These are phyloP conservation scores for Boloria selene DNA, from an alignment of 2,888 invertebrate species.

Conservation along the genomic window DNA sequence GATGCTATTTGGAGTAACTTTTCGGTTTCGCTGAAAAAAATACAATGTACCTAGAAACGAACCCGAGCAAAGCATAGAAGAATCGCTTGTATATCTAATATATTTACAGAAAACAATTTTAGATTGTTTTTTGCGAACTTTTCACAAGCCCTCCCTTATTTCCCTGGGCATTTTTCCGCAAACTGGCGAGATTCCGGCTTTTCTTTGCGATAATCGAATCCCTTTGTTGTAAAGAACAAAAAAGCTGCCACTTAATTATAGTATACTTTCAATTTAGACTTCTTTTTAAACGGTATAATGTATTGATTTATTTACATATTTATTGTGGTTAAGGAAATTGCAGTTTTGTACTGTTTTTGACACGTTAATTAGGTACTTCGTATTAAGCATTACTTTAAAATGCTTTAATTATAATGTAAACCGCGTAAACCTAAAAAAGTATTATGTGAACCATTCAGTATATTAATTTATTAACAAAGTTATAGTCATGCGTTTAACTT, in stretches of 20 bases:
- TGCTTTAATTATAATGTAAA: no score
- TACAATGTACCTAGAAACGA: no score
- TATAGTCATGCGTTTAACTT: no score
- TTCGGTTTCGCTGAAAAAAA: no score
- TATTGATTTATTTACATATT: neutral
- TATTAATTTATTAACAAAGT: no score
- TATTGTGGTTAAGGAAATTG: neutral
- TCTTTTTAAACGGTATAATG: neutral
- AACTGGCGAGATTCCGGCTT: conserved; percentile 15
- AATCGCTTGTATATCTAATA: neutral
- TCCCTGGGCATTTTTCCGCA: conserved; percentile 16
- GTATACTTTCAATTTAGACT: conserved; percentile 14
- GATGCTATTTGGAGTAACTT: no score
- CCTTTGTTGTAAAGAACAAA: conserved; percentile 37
- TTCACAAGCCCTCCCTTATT: conserved; percentile 4
- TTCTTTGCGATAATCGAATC: conserved; percentile 39
- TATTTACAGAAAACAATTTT: conserved; percentile 7
- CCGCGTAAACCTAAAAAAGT: no score
- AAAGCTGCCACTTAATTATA: conserved; percentile 16
- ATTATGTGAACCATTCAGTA: no score
- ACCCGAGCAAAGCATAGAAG: neutral
- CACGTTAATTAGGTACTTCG: no score
- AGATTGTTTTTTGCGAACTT: conserved; percentile 11
- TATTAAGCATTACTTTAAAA: no score
- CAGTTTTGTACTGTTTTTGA: no score